These are phyloP conservation scores for Apis florea DNA, from an alignment of 1,140 invertebrate genomes.

Conservation along the genomic window DNA sequence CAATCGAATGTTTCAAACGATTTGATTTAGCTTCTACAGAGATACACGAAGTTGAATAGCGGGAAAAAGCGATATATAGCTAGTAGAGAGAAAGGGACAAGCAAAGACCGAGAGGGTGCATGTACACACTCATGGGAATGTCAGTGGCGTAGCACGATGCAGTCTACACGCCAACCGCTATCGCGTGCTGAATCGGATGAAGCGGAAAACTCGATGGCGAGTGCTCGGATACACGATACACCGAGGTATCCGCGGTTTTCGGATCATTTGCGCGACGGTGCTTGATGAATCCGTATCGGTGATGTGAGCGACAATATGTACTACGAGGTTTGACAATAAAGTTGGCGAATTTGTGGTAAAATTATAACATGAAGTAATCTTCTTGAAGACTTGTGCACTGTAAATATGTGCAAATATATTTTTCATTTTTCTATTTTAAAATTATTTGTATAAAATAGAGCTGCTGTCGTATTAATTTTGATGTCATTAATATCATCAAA, in stretches of 20 bases:
- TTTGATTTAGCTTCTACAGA: not conserved
- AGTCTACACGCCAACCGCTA: not conserved
- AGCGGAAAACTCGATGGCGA: slow-evolving; percentile 35
- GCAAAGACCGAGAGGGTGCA: not conserved
- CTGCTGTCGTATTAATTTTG: too few relatives aligned
- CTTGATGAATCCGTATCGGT: not conserved
- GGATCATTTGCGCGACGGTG: slow-evolving; percentile 31
- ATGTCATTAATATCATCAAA: too few relatives aligned
- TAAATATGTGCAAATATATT: too few relatives aligned
- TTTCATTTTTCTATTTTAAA: too few relatives aligned
- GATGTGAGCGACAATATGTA: not conserved
- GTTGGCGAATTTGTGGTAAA: too few relatives aligned
- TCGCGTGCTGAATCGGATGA: slow-evolving; percentile 25
- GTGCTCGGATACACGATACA: not conserved
- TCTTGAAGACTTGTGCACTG: too few relatives aligned
- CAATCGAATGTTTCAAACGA: not conserved
- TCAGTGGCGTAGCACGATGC: not conserved
- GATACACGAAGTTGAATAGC: not conserved
- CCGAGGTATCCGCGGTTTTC: slow-evolving; percentile 39
- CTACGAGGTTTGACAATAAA: too few relatives aligned
- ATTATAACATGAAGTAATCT: too few relatives aligned
- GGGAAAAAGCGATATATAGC: not conserved
- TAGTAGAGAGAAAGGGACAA: not conserved
- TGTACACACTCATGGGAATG: slow-evolving; percentile 5
- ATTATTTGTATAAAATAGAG: too few relatives aligned